Conservation (phyloP, 2,888 invertebrate genomes). For the Heteromurus nitidus region DNA sequence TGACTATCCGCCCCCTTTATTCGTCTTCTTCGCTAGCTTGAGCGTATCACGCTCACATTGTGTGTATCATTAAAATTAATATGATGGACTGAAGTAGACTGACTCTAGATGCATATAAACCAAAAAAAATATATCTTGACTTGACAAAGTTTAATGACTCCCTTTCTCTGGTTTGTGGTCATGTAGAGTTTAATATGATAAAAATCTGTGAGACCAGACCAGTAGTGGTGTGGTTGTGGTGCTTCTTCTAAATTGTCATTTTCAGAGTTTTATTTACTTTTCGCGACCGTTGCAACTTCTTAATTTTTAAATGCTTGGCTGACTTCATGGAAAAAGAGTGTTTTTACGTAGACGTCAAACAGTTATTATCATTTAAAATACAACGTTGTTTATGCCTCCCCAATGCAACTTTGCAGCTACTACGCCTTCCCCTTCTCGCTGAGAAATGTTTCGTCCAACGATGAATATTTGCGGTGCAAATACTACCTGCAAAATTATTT, state of each 20-base stretch:
- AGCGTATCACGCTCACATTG: not conserved
- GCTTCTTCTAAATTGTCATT: not conserved
- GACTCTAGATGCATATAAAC: too few relatives aligned
- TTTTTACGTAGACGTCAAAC: too few relatives aligned
- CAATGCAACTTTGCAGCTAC: too few relatives aligned
- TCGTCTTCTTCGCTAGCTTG: conserved; percentile 15
- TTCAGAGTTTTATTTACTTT: not conserved
- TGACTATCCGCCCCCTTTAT: not conserved
- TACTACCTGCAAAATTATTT: too few relatives aligned
- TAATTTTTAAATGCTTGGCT: not conserved
- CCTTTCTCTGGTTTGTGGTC: conserved; percentile 45
- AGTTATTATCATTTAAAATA: too few relatives aligned
- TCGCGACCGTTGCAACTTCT: too few relatives aligned
- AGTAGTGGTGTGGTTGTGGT: not conserved
- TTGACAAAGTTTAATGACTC: conserved; percentile 65
- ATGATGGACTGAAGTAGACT: too few relatives aligned
- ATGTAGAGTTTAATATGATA: not conserved
- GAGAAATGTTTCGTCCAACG: too few relatives aligned
- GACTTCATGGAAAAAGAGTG: not conserved
- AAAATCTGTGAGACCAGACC: not conserved
- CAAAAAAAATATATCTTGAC: too few relatives aligned
- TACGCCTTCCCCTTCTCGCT: too few relatives aligned
- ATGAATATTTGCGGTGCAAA: too few relatives aligned
- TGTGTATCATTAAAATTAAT: not conserved
- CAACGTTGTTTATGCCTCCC: too few relatives aligned